Percentiles rank a stretch among this genome's conserved stretches.
Conservation (phyloP, 2,113 vertebrate species). For the Cettia cetti region DNA sequence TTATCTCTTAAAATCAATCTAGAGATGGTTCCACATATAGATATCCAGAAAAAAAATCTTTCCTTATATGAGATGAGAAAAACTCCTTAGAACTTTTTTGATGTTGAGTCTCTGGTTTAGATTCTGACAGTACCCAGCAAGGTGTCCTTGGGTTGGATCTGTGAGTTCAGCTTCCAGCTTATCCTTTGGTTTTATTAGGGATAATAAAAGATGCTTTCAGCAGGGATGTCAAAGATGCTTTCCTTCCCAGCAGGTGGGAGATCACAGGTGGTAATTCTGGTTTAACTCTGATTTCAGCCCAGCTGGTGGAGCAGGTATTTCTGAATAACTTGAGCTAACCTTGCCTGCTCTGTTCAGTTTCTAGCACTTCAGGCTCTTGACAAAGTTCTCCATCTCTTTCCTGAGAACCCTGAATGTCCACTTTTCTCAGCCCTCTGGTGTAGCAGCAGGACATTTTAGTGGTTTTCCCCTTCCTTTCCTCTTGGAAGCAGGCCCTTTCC, state of each 20-base stretch:
- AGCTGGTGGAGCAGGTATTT: not conserved
- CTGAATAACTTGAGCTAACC: not conserved
- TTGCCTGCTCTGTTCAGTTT: not conserved
- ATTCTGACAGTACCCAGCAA: not conserved
- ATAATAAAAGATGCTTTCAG: too few relatives aligned
- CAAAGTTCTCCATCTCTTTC: not conserved
- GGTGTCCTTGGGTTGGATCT: not conserved
- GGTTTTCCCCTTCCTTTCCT: not conserved
- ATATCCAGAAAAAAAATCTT: not conserved
- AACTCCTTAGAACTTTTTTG: not conserved
- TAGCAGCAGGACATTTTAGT: not conserved
- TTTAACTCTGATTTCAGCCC: not conserved
- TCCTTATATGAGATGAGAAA: not conserved
- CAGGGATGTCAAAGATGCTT: not conserved
- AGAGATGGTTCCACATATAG: not conserved
- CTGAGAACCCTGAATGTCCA: rapidly evolving
- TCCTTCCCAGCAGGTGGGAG: not conserved
- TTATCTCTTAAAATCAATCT: not conserved
- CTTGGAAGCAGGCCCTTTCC: not conserved
- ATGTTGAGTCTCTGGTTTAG: not conserved
- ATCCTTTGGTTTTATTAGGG: not conserved
- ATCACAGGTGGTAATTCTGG: not conserved
- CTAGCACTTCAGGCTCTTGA: not conserved
- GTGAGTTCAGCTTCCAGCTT: not conserved
- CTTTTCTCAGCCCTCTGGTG: not conserved